phyloP scores from a whole-genome alignment of 2,113 vertebrate genomes.

The Anseranas semipalmata region DNA sequence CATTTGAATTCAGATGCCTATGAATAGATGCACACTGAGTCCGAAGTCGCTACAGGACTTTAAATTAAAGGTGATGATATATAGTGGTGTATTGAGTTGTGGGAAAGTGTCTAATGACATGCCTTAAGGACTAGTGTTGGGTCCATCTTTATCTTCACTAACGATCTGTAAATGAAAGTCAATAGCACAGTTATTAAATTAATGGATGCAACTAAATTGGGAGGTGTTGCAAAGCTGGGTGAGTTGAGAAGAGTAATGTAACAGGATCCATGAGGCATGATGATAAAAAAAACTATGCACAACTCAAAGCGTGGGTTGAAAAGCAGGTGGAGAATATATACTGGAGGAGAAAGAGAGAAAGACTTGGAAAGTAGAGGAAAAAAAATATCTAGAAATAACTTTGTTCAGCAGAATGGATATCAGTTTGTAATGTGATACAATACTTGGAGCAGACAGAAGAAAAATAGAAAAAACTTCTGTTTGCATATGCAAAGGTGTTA shows the following conservation, averaged over 20 bases:
- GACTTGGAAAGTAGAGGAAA: background rate
- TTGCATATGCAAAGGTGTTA: background rate
- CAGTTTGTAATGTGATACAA: background rate
- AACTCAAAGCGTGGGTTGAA: background rate
- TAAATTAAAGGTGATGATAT: conserved; percentile 60
- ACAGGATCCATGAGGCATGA: background rate
- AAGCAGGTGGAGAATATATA: background rate
- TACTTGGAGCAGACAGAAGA: background rate
- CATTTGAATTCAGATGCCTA: background rate
- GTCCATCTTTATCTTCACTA: conserved; percentile 30
- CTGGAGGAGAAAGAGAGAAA: background rate
- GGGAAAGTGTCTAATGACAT: background rate
- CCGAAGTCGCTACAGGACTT: background rate
- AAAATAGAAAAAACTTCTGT: background rate
- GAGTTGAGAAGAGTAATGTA: background rate
- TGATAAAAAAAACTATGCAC: background rate
- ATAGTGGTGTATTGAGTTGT: background rate
- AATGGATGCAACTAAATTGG: conserved; percentile 44
- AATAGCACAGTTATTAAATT: conserved; percentile 60
- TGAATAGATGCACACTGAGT: background rate
- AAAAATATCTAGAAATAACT: background rate
- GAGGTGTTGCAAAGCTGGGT: conserved; percentile 3
- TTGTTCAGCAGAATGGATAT: background rate
- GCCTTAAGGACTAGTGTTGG: background rate
- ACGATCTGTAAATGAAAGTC: conserved; percentile 49